These are phyloP conservation scores for Hippocampus mohnikei DNA, from an alignment of 2,113 vertebrate species.

Conservation along the genomic window DNA sequence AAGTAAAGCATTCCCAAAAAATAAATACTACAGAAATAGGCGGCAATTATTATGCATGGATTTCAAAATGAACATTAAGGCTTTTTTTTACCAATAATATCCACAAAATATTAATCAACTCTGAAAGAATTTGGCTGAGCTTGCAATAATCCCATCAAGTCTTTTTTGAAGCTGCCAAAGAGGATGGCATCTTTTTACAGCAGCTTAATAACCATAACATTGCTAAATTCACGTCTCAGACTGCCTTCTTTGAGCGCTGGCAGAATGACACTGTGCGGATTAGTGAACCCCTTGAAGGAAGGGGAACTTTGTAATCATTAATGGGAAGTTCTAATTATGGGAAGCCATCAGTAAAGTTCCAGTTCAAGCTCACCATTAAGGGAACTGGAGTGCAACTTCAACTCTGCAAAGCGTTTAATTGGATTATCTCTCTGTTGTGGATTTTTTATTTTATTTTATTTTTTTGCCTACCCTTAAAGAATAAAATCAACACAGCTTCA, in stretches of 20 bases:
- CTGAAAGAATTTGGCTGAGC: constrained; percentile 26
- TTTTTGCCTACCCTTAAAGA: constrained; percentile 19
- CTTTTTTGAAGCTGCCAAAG: constrained; percentile 50
- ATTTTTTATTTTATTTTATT: constrained; percentile 7
- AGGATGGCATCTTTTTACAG: constrained; percentile 35
- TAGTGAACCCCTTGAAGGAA: constrained; percentile 63
- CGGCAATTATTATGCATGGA: constrained; percentile 7
- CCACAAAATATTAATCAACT: constrained; percentile 22
- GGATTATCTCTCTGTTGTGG: constrained; percentile 41
- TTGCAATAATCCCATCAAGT: constrained; percentile 34
- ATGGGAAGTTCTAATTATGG: constrained; percentile 67
- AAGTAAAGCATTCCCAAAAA: not conserved
- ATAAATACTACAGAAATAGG: constrained; percentile 3
- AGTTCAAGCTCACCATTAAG: constrained; percentile 58
- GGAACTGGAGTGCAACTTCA: constrained; percentile 48
- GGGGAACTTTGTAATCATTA: constrained; percentile 65
- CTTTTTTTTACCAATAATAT: constrained; percentile 15
- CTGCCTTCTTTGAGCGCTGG: constrained; percentile 53
- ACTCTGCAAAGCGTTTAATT: constrained; percentile 58
- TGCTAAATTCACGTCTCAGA: constrained; percentile 62
- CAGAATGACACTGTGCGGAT: constrained; percentile 60
- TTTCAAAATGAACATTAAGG: constrained; percentile 23
- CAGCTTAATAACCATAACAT: constrained; percentile 40
- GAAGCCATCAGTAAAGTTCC: constrained; percentile 51
- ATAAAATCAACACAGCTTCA: constrained; percentile 33